These are phyloP conservation scores for Oryzias curvinotus DNA, from an alignment of 2,113 vertebrate genomes.

Conservation along the genomic window DNA sequence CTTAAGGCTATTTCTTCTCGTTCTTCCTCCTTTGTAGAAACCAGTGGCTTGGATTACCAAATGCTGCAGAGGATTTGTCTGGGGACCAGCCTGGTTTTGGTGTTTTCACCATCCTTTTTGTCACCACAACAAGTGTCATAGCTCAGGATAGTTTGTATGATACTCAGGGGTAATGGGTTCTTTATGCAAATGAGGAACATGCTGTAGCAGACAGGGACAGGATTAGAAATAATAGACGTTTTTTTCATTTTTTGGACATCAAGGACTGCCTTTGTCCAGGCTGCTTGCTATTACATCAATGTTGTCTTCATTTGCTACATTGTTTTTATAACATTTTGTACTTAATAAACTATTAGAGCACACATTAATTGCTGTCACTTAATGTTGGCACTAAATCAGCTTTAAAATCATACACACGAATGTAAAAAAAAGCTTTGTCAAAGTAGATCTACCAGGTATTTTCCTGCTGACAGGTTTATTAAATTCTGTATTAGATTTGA, in stretches of 20 bases:
- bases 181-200: slow-evolving; percentile 45
- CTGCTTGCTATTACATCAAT: slow-evolving; percentile 37
- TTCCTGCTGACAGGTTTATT: background rate
- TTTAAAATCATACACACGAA: slow-evolving; percentile 22
- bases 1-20: slow-evolving; percentile 50
- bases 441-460: background rate
- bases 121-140: slow-evolving; percentile 15
- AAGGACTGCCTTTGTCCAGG: slow-evolving; percentile 17
- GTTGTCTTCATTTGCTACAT: slow-evolving; percentile 59
- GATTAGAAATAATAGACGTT: slow-evolving; percentile 45
- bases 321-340: slow-evolving; percentile 41
- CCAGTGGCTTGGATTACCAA: slow-evolving; percentile 31
- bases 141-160: slow-evolving; percentile 32
- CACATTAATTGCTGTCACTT: slow-evolving; percentile 64
- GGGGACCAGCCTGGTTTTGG: slow-evolving; percentile 21
- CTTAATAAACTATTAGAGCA: slow-evolving; percentile 51
- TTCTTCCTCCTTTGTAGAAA: slow-evolving; percentile 36
- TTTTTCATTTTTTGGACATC: slow-evolving; percentile 48
- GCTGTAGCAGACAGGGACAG: slow-evolving; percentile 34
- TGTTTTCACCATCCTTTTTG: slow-evolving; percentile 23
- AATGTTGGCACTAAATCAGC: slow-evolving; percentile 40
- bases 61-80: slow-evolving; percentile 33
- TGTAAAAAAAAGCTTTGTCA: background rate
- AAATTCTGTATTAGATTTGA: background rate
- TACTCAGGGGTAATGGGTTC: slow-evolving; percentile 18